Base-by-base conservation (phyloP, 2,888 invertebrate species). In the Cryptophagus acutangulus region DNA sequence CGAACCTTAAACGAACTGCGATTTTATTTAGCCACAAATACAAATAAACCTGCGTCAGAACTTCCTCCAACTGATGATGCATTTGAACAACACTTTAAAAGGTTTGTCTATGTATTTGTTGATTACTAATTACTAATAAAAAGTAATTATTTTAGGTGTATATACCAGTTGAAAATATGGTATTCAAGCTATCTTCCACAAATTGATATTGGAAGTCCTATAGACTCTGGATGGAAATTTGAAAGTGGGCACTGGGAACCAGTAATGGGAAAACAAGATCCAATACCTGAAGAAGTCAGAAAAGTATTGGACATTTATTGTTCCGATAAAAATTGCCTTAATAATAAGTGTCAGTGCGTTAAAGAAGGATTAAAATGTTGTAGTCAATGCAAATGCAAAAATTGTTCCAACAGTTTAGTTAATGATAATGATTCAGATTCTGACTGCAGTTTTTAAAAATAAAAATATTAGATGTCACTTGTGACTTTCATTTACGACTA, bases 1-100 rank as follows among this genome's bases (percentile, higher is more conserved):
- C n/a, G n/a, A 20, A 20, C 24, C n/a, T n/a, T 20, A 20, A 34
- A 17, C 13, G 15, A 20, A n/a, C 4, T 4, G 17, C 16, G 15
- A 34, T 18, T 34, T 13, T 20, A 17, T 20, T 20, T 15, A 17
- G 8, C 34, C 13, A 18, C 13, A 18, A 34, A 13, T 34, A 13
- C 17, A 18, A 34, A 34, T 17, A 34, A 34, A 34, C 34, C 34
- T n/a, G 17, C 17, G n/a, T 20, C 24, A 20, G 24, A 20, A 20
- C 6, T 20, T 20, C 24, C n/a, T n/a, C n/a, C n/a, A n/a, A n/a
- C n/a, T n/a, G n/a, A n/a, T n/a, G n/a, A n/a, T n/a, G n/a, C n/a
- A n/a, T 20, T 20, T n/a, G 6, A n/a, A 20, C 24, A 20, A 20
- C 24, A 20, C n/a, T 6, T 20, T 20, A 8, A 8, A 20, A 20